Evolutionary conservation across 1,140 invertebrate genomes (phyloP).

Genomic region (Drosophila pruinosa): DNA sequence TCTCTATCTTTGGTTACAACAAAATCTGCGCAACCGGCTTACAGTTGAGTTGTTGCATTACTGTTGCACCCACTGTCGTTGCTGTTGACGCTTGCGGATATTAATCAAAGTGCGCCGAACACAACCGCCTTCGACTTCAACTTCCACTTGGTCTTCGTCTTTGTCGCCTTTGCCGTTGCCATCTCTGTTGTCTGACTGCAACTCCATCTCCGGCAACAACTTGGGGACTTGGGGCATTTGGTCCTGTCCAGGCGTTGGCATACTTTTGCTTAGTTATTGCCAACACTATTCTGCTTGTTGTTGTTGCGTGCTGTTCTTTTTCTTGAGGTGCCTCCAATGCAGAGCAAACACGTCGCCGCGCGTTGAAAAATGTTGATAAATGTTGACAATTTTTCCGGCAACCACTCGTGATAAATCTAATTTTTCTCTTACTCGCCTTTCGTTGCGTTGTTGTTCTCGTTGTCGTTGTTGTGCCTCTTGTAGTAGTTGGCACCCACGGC

Average conservation of each 20-base stretch:
- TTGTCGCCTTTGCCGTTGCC: neutral
- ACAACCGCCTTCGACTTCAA: constrained; percentile 18
- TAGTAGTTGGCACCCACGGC: constrained; percentile 46
- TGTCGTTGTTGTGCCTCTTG: constrained; percentile 39
- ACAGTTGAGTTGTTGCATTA: constrained; percentile 48
- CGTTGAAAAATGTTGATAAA: constrained; percentile 82
- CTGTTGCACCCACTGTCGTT: constrained; percentile 40
- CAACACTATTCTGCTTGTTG: constrained; percentile 37
- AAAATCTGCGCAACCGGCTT: constrained; percentile 62
- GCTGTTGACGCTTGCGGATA: constrained; percentile 60
- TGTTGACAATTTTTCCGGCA: constrained; percentile 82
- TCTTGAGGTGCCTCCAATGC: constrained; percentile 42
- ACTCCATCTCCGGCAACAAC: constrained; percentile 13
- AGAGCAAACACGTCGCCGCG: constrained; percentile 63
- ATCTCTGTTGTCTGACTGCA: neutral
- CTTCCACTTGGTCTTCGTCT: constrained; percentile 19
- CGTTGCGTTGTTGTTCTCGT: constrained; percentile 27
- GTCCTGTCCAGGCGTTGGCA: constrained; percentile 44
- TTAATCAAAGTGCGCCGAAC: constrained; percentile 69
- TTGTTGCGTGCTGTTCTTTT: constrained; percentile 27
- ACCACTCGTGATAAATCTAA: constrained; percentile 82
- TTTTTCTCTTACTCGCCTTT: constrained; percentile 68
- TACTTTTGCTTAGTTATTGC: constrained; percentile 62
- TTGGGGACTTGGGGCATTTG: constrained; percentile 10
- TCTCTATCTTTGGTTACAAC: constrained; percentile 8